Evolutionary conservation across 2,888 invertebrate species (phyloP).

Genomic region (Pachydiplax longipennis): DNA sequence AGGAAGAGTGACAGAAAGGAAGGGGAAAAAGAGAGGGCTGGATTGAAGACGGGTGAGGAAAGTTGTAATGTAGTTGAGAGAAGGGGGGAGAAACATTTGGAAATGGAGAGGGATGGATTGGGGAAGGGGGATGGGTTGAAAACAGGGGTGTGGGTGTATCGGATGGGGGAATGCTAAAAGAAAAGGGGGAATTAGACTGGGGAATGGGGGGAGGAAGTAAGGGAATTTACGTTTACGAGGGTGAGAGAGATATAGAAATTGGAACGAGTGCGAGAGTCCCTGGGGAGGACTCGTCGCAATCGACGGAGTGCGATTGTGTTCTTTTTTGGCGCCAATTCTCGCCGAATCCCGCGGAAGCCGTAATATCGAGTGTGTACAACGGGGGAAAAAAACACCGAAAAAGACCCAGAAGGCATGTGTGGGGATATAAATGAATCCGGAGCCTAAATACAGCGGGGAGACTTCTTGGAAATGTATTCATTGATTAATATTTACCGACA

Average conservation of each 20-base stretch:
- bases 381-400: not conserved
- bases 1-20: not conserved
- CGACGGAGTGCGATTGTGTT: not conserved
- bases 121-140: not conserved
- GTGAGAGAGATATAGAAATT: not conserved
- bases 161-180: not conserved
- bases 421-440: not conserved
- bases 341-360: not conserved
- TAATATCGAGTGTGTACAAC: not conserved
- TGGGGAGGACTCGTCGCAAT: not conserved
- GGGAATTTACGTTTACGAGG: not conserved
- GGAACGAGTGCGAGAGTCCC: not conserved
- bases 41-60: not conserved
- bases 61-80: not conserved
- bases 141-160: conserved; percentile 5
- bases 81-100: not conserved
- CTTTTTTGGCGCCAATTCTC: conserved; percentile 1
- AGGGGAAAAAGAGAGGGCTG: not conserved
- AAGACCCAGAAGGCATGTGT: not conserved
- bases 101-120: not conserved
- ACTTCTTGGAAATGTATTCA: not conserved
- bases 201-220: not conserved
- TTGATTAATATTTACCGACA: not conserved
- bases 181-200: not conserved
- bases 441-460: not conserved